Evolutionary conservation across 2,113 vertebrate genomes (phyloP).

Genomic region (Phylloscopus trochiloides): DNA sequence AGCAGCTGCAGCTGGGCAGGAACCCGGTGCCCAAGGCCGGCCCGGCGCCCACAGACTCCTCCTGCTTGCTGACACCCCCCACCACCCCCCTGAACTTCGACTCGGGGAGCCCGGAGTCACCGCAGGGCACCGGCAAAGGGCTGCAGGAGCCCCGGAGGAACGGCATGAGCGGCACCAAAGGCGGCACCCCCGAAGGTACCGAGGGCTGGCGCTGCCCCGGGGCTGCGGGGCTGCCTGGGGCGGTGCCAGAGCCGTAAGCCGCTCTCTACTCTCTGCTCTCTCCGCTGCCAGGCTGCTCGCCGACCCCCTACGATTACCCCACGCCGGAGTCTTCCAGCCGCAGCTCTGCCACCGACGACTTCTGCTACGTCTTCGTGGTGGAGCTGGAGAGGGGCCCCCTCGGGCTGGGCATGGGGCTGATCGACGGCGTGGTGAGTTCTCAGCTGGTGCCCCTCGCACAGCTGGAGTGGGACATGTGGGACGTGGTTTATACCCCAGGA

Average conservation of each 20-base stretch:
- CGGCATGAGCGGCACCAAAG: not conserved
- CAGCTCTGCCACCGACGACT: conserved; percentile 82
- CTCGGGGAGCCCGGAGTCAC: not conserved
- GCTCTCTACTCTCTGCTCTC: not conserved
- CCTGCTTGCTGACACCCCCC: conserved; percentile 88
- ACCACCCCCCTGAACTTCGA: conserved; percentile 85
- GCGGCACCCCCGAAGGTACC: conserved; percentile 76
- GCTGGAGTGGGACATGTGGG: not conserved
- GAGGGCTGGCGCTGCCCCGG: not conserved
- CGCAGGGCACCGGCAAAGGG: conserved; percentile 56
- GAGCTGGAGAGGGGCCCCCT: conserved; percentile 92
- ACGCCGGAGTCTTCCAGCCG: conserved; percentile 79
- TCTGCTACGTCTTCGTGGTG: conserved; percentile 90
- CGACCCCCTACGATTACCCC: conserved; percentile 71
- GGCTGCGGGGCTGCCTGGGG: not conserved
- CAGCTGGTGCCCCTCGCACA: not conserved
- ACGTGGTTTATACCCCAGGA: not conserved
- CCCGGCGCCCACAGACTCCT: conserved; percentile 64
- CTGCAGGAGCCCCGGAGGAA: conserved; percentile 71
- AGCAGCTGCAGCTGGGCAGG: conserved; percentile 73
- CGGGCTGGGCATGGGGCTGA: conserved; percentile 95
- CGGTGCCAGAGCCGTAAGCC: fast-evolving
- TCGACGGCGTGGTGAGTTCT: conserved; percentile 89
- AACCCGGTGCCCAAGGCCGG: conserved; percentile 29
- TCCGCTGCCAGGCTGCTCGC: conserved; percentile 25